Evolutionary conservation across 2,113 vertebrate species (phyloP), one percentile per base, ranked within the genome.

Genomic region (Sinocyclocheilus anshuiensis): DNA sequence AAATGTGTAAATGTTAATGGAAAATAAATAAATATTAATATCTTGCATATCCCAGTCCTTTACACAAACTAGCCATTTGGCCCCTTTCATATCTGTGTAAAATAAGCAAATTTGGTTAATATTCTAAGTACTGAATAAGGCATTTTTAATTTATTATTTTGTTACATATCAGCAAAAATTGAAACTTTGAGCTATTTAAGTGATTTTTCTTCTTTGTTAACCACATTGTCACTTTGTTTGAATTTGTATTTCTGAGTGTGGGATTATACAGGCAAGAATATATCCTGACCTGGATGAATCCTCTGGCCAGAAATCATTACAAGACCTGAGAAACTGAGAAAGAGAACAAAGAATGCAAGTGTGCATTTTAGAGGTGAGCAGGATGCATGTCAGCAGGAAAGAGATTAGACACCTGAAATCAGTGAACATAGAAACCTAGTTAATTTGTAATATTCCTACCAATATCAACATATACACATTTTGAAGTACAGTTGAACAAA

Each of bases 381-480:
- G 36, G 71, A 42, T 74, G 36, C 36, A 74, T 74, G 71, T 74
- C 71, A 74, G 71, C 71, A 72, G 36, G 9, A 72, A 72, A 72
- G 69, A 72, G 69, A 22, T 72, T 72, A 39, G 33, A 72, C 69
- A 72, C 69, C 18, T n/a, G 69, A 22, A 18, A 42, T 72, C 69
- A n/a, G 71, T 74, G 16, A 8, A 42, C 10, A 74, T 2, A 42
- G 4, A 42, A 74, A 72, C 18, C 3, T 39, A 10, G 11, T 72
- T 20, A 7, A 72, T 22, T 20, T 72, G 7, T 39, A 72, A 39
- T 22, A 72, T 33, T 71, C 3, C 24, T 67, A 71, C 18, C 67
- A 71, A 20, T 39, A 22, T 39, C 4, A 29, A 67, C 6, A 67
- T 65, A 15, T 33, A 67, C 13, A 33, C 15, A 53, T 53, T 29